Evolutionary conservation across 2,888 invertebrate species (phyloP).

Genomic region (Proisotoma minuta): DNA sequence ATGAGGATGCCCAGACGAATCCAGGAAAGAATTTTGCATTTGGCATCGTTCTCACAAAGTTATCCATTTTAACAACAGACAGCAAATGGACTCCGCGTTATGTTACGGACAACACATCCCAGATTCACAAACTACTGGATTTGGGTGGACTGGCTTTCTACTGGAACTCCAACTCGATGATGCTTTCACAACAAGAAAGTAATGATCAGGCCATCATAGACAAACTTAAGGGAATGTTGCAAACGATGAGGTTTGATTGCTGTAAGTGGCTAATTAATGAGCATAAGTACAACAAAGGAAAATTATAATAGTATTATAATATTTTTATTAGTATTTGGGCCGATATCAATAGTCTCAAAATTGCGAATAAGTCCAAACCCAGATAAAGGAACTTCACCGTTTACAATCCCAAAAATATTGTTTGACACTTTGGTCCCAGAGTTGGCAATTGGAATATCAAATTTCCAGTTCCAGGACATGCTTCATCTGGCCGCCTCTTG

Average conservation of each 20-base stretch:
- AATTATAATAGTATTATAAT: too few species aligned
- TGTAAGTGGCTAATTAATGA: too few species aligned
- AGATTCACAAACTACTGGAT: slow-evolving; percentile 79
- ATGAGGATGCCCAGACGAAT: slow-evolving; percentile 77
- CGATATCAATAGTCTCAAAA: slow-evolving; percentile 82
- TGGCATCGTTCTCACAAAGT: slow-evolving; percentile 78
- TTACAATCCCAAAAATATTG: slow-evolving; percentile 77
- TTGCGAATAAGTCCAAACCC: slow-evolving; percentile 89
- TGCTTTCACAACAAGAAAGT: background rate
- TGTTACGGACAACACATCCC: slow-evolving; percentile 71
- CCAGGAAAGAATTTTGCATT: slow-evolving; percentile 72
- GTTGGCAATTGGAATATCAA: slow-evolving; percentile 59
- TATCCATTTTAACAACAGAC: slow-evolving; percentile 86
- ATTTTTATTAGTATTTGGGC: slow-evolving; percentile 74
- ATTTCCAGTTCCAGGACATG: slow-evolving; percentile 68
- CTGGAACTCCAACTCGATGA: slow-evolving; percentile 68
- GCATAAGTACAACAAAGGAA: too few species aligned
- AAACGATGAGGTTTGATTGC: background rate
- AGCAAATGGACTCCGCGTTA: slow-evolving; percentile 73
- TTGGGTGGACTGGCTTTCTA: slow-evolving; percentile 79
- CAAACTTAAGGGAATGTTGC: background rate
- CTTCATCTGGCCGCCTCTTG: slow-evolving; percentile 83
- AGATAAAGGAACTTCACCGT: slow-evolving; percentile 67
- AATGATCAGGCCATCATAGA: background rate
- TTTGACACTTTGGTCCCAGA: slow-evolving; percentile 73